Base-by-base conservation (phyloP, 1,140 invertebrate species). In the Orussus abietinus region DNA sequence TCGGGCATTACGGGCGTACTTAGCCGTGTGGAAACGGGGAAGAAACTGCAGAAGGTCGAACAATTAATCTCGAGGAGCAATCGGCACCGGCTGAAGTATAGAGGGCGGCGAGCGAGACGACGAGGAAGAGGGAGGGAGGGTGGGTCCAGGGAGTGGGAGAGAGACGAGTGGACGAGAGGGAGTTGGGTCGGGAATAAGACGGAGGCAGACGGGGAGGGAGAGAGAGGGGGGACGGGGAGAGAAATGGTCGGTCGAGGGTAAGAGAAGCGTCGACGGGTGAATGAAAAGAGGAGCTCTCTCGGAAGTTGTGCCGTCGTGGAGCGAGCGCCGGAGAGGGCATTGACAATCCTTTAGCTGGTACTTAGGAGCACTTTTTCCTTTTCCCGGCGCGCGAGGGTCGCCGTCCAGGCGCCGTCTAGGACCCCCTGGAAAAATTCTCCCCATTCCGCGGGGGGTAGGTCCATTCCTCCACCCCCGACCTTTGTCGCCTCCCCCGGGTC, bases 301-400 rank as follows among this genome's bases (percentile, higher is more conserved):
- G 48, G 46, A 51, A 62, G 42, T 59, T 53, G 49, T 47, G 47
- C 54, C 55, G 51, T 25, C 31, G 33, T 38, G 36, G 48, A 49
- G 52, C 40, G 48, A 55, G 39, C 44, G 49, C 49, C 49, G 41
- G 49, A 49, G 43, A 42, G 45, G 39, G 43, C 56, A 64, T 63
- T 61, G 60, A 59, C 58, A 59, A 63, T 64, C 55, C 54, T 63
- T 61, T 63, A 53, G 46, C 49, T 43, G 44, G 49, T 58, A 61
- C 58, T 63, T 59, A 59, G 49, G 48, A 47, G 46, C 46, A 53
- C 47, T 55, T 60, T 59, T 60, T 55, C 44, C 31, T 46, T 15
- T 38, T 25, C 22, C 22, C 6, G 22, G 22, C n/a, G 22, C 22
- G 22, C 6, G n/a, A 25, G 22, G n/a, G 22, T 25, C 22, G 22